Base-by-base conservation (phyloP, 2,797 vertebrate genomes). In the Phrynocephalus guinanensis region DNA sequence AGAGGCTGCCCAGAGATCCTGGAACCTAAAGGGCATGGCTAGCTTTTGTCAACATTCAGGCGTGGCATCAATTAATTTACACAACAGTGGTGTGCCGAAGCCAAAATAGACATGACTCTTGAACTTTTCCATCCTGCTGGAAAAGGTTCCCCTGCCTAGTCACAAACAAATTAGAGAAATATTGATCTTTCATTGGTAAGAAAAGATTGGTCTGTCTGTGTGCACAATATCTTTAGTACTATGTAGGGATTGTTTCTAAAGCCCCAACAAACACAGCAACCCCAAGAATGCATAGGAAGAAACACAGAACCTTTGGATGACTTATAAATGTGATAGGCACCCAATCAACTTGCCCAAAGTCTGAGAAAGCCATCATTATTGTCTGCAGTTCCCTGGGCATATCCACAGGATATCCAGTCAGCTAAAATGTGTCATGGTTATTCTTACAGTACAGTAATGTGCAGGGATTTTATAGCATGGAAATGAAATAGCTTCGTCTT, bases 1-100 rank as follows among this genome's bases (percentile, higher is more conserved):
- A 60, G 30, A 83, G 72, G 83, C 84, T 90, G 72, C 78, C 73
- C 67, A 87, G 67, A n/a, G 88, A 52, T 83, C 33, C 85, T 22
- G 18, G 80, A 93, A 83, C 30, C 16, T 44, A 77, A 90, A 72
- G 67, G 90, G 44, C 44, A 86, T 85, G 85, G 30, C 79, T 79
- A 71, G 78, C 87, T 73, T 92, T 93, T 85, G 92, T 85, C 85
- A 93, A 90, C 91, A 93, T 88, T n/a, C 87, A 89, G 70, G 30
- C 88, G 66, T 92, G 95, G 8, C 86, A 91, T 86, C 82, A 83
- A 87, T 71, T 73, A 88, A 82, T 86, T 89, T 26, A 84, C 79
- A 87, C 16, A 90, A 38, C 0, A 80, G 86, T 63, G 63, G 76
- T 72, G 83, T 86, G 84, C 84, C 72, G 84, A 68, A 88, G 90